Base-by-base conservation (phyloP, 1,140 invertebrate genomes). In the Micrasema longulum region DNA sequence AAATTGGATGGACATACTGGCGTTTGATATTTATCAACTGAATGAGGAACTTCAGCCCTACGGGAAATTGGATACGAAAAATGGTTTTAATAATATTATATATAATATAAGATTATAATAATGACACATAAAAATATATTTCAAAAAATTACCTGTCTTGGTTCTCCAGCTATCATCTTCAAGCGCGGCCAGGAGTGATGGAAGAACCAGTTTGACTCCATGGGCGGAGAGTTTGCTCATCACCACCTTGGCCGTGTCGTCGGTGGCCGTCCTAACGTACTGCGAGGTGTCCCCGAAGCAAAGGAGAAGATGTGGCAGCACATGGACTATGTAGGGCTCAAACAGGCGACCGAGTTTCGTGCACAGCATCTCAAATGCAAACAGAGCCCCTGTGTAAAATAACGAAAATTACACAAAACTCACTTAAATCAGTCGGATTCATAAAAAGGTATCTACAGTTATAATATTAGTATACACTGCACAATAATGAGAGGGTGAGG, bases 131-230 rank as follows among this genome's bases (percentile, higher is more conserved):
- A 4, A n/a, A 4, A 16, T 48, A 2, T 77, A n/a, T n/a, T n/a
- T n/a, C n/a, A n/a, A n/a, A n/a, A n/a, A n/a, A n/a, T n/a, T 78
- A 93, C 94, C 96, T 43, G 95, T 95, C 86, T 99, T 99, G 1
- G 98, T 99, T 79, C 98, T 87, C 98, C 98, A 99, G 0, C 96
- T 97, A 85, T 99, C 97, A 82, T 99, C 95, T 80, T 99, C 95
- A 41, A 99, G 85, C 52, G 96, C 97, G 74, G 93, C 91, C 38
- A 99, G 84, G 55, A 99, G 87, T 77, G 96, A 94, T 1, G 93
- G 93, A 55, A 99, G 85, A 50, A 99, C 95, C 2, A 99, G 87
- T 84, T 99, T 99, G 6, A 99, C 97, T 45, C 98, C 98, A 85
- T 98, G 96, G 68, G 94, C 95, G 43, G 94, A 97, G 18, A 99